phyloP scores from a whole-genome alignment of 2,888 invertebrate genomes.

The Dicyrtomina minuta region DNA sequence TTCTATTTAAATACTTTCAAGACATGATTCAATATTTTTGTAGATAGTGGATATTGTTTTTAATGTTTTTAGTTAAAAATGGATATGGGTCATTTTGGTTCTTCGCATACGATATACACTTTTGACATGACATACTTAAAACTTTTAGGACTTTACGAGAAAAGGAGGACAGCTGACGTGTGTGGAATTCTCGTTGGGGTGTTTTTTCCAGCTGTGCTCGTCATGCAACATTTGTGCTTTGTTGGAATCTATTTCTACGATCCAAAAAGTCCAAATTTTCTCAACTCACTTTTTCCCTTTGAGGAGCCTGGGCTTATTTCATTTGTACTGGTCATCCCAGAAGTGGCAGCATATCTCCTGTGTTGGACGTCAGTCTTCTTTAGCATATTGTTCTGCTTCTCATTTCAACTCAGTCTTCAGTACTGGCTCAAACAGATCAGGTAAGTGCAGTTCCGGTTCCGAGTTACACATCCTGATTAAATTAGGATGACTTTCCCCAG shows the following conservation, averaged over 20 bases:
- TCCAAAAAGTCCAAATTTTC: slow-evolving; percentile 9
- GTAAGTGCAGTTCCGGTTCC: too few species aligned
- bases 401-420: neutral
- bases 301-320: neutral
- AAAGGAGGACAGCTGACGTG: neutral
- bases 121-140: too few species aligned
- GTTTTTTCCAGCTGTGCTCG: neutral
- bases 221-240: neutral
- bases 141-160: too few species aligned
- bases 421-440: neutral
- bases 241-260: neutral
- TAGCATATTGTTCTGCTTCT: neutral
- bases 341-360: neutral
- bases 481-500: too few species aligned
- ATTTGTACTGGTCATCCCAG: neutral
- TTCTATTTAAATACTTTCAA: too few species aligned
- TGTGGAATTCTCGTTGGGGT: neutral
- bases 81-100: too few species aligned
- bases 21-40: too few species aligned
- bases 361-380: slow-evolving; percentile 5
- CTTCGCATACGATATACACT: too few species aligned
- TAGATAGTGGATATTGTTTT: too few species aligned
- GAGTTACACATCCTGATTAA: neutral
- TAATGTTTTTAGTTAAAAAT: too few species aligned
- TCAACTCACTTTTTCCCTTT: neutral